Evolutionary conservation across 23 tunicate species (phyloP), one percentile per base, ranked within the genome.

Genomic region (Botrylloides violaceus): DNA sequence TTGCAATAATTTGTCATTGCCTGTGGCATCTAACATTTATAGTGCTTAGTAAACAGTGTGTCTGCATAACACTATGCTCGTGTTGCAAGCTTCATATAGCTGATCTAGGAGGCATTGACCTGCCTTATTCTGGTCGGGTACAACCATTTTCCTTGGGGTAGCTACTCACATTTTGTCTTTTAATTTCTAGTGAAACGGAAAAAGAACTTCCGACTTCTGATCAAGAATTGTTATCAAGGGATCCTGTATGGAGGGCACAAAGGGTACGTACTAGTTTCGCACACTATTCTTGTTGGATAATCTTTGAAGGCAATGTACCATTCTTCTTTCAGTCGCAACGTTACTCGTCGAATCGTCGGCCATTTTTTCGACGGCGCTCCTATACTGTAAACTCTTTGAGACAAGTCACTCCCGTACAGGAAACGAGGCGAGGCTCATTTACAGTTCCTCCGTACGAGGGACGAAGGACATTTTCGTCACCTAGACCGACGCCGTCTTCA

Each of bases 261-360:
- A 68, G 74, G 74, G 74, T 68, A 37, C 37, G 74, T 33, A 43
- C n/a, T n/a, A n/a, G n/a, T n/a, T n/a, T n/a, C n/a, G n/a, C n/a
- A n/a, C n/a, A n/a, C n/a, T n/a, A n/a, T n/a, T n/a, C n/a, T n/a
- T n/a, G n/a, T n/a, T n/a, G n/a, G n/a, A n/a, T n/a, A n/a, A n/a
- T n/a, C n/a, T n/a, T n/a, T n/a, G n/a, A n/a, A n/a, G n/a, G 18
- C 18, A 12, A 47, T 47, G 55, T 47, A 47, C 18, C 18, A 4
- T 58, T 58, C 5, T 58, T 58, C 26, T 21, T 30, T 31, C 70
- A 64, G 74, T 68, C 74, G 20, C 31, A 24, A 38, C 36, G 74
- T 21, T 68, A 68, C 74, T 25, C 49, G 36, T 68, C 74, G 47
- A 56, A 68, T 28, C 24, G 58, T 20, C 43, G 57, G 12, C 47